Evolutionary conservation across 2,113 vertebrate genomes (phyloP).

Genomic region (Gymnobelideus leadbeateri): DNA sequence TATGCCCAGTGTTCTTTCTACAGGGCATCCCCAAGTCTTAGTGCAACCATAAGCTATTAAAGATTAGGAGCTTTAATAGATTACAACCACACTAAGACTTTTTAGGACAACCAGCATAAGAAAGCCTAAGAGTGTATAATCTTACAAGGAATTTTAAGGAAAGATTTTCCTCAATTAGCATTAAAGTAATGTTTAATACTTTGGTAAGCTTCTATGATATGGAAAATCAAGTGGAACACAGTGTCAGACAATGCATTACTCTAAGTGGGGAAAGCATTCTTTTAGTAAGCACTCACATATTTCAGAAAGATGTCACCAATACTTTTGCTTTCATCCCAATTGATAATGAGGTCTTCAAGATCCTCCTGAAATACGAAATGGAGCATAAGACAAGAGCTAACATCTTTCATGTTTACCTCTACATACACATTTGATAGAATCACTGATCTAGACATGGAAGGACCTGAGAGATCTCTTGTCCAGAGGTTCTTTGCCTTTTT

Average conservation of each 20-base stretch:
- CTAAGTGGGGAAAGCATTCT: constrained; percentile 85
- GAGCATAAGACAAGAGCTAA: constrained; percentile 30
- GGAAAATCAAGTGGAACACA: background rate
- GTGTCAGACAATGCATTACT: constrained; percentile 41
- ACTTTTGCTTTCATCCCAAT: constrained; percentile 95
- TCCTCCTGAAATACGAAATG: constrained; percentile 87
- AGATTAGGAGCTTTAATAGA: background rate
- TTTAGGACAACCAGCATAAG: background rate
- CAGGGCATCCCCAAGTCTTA: background rate
- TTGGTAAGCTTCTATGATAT: background rate
- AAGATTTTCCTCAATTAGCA: constrained; percentile 42
- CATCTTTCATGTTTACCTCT: constrained; percentile 8
- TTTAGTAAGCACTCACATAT: constrained; percentile 90
- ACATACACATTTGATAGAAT: constrained; percentile 14
- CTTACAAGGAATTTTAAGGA: constrained; percentile 26
- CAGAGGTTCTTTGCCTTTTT: background rate
- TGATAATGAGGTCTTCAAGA: constrained; percentile 94
- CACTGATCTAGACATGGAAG: background rate
- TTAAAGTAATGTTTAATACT: constrained; percentile 2
- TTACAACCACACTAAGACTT: background rate
- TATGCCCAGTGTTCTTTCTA: background rate
- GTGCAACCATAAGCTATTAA: background rate
- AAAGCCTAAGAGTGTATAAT: background rate
- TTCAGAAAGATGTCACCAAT: constrained; percentile 96
- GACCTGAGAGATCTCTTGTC: background rate